These are phyloP conservation scores for Coptodon bakossiorum DNA, from an alignment of 2,113 vertebrate genomes.

Conservation along the genomic window DNA sequence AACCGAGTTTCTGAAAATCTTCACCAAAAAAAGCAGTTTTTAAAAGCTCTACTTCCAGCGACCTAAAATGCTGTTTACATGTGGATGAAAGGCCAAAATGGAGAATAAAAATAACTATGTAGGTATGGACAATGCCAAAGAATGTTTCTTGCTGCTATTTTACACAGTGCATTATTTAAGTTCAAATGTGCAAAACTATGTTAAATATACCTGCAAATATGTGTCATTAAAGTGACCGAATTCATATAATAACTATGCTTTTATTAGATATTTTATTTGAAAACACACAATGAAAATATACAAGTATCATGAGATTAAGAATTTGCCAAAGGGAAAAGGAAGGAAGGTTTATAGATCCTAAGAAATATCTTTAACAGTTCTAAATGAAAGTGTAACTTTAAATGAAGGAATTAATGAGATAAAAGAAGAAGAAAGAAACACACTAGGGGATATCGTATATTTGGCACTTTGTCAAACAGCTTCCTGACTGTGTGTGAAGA, in stretches of 20 bases:
- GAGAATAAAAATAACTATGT: not conserved
- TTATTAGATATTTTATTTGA: not conserved
- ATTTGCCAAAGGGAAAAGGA: not conserved
- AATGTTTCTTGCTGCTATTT: not conserved
- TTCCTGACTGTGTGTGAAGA: not conserved
- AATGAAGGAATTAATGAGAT: not conserved
- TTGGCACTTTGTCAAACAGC: conserved; percentile 6
- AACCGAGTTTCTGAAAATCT: not conserved
- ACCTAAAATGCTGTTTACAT: not conserved
- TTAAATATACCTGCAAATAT: not conserved
- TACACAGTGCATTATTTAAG: not conserved
- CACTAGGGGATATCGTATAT: not conserved
- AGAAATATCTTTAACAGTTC: not conserved
- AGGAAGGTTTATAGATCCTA: not conserved
- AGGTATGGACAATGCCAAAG: not conserved
- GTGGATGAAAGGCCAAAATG: not conserved
- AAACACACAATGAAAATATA: not conserved
- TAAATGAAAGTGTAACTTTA: not conserved
- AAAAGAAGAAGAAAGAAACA: not conserved
- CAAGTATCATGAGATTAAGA: not conserved
- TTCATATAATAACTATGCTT: not conserved
- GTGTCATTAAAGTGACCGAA: not conserved
- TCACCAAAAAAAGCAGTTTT: not conserved
- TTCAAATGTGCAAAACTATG: not conserved
- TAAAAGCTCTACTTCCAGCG: not conserved